phyloP scores from a whole-genome alignment of 2,113 vertebrate species.

The Clarias batrachus region DNA sequence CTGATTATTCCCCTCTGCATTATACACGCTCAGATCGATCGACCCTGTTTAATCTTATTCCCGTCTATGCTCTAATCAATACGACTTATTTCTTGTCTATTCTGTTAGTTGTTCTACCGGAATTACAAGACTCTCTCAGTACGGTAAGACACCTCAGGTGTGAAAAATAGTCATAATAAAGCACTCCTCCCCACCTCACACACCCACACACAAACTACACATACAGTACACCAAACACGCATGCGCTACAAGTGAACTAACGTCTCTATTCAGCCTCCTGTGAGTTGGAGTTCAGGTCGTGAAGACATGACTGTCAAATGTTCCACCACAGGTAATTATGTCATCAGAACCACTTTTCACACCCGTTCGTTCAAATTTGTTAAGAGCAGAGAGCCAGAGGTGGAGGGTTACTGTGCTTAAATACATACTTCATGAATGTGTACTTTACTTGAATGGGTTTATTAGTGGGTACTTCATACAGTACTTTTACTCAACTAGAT shows the following conservation, averaged over 20 bases:
- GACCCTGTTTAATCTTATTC: conserved; percentile 10
- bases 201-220: neutral
- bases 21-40: neutral
- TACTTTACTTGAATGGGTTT: no score
- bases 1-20: neutral
- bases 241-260: neutral
- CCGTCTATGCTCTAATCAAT: neutral
- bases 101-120: neutral
- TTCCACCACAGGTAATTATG: no score
- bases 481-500: no score
- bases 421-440: no score
- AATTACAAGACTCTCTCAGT: neutral
- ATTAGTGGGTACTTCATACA: no score
- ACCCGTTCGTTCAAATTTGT: no score
- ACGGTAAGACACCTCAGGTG: neutral
- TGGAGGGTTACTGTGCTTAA: no score
- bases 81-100: neutral
- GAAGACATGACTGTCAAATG: neutral
- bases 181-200: neutral
- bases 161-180: neutral
- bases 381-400: no score
- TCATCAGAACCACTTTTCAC: no score
- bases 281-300: neutral
- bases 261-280: neutral
- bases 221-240: neutral